These are phyloP conservation scores for Triplophysa bombifrons DNA, from an alignment of 2,797 vertebrate species.

Conservation along the genomic window DNA sequence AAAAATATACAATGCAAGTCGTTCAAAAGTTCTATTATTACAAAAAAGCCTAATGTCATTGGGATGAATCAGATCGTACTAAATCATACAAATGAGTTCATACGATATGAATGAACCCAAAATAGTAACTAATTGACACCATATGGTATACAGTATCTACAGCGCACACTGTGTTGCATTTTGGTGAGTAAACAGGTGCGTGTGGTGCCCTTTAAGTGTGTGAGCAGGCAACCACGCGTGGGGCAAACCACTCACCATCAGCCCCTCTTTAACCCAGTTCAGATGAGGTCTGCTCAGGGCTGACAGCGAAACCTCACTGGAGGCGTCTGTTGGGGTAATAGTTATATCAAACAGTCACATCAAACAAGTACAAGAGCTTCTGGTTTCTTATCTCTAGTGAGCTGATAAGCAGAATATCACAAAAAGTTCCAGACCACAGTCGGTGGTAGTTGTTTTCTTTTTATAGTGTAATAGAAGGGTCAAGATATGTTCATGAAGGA, in stretches of 20 bases:
- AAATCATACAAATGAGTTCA: too few relatives aligned
- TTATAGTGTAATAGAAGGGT: not conserved
- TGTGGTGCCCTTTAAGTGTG: constrained; percentile 71
- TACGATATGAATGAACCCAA: too few relatives aligned
- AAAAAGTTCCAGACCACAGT: not conserved
- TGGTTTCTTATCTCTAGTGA: not conserved
- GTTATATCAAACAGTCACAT: constrained; percentile 62
- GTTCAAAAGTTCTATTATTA: too few relatives aligned
- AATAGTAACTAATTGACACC: too few relatives aligned
- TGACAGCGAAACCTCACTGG: constrained; percentile 79
- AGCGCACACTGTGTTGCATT: constrained; percentile 2
- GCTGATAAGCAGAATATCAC: not conserved
- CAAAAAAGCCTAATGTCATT: too few relatives aligned
- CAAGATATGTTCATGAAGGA: not conserved
- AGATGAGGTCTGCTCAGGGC: constrained; percentile 70
- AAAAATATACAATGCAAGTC: too few relatives aligned
- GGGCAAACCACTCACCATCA: constrained; percentile 75
- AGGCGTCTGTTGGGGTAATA: constrained; percentile 77
- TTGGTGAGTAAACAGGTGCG: constrained; percentile 49
- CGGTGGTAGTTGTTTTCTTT: not conserved
- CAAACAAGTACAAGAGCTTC: constrained; percentile 43
- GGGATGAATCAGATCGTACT: too few relatives aligned
- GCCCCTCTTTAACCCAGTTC: constrained; percentile 61
- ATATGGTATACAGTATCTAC: not conserved
- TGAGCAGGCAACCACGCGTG: constrained; percentile 60